Percentiles rank a stretch among this genome's conserved stretches.
Evolutionary conservation across 2,888 invertebrate species (phyloP).

Genomic region (Beris morrisii): DNA sequence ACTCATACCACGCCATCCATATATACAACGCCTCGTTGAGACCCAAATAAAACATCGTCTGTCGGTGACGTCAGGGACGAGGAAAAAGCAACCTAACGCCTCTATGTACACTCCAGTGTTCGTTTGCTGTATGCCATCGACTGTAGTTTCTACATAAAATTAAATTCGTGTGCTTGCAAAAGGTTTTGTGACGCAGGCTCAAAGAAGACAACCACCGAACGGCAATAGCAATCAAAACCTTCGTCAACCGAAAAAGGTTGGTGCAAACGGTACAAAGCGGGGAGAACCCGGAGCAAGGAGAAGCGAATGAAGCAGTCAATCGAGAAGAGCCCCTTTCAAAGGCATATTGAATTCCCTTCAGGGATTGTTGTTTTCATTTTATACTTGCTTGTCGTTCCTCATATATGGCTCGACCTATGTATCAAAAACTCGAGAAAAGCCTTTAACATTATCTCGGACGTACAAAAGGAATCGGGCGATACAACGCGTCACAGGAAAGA

Average conservation of each 20-base stretch:
- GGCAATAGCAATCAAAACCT: slow-evolving; percentile 4
- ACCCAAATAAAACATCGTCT: too few species aligned
- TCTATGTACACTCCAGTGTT: too few species aligned
- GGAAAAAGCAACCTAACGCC: too few species aligned
- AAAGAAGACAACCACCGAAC: slow-evolving; percentile 1
- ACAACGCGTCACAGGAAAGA: too few species aligned
- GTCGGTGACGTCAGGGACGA: too few species aligned
- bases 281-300: background rate
- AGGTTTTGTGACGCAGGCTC: too few species aligned
- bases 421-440: background rate
- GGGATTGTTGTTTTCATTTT: slow-evolving; percentile 17
- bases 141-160: too few species aligned
- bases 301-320: slow-evolving; percentile 17
- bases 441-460: background rate
- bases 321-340: slow-evolving; percentile 16
- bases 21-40: too few species aligned
- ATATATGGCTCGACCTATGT: background rate
- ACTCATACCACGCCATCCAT: too few species aligned
- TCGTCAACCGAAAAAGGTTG: slow-evolving; percentile 16
- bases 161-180: too few species aligned
- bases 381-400: slow-evolving; percentile 12
- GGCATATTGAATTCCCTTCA: slow-evolving; percentile 29
- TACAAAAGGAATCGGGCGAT: background rate
- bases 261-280: slow-evolving; percentile 17
- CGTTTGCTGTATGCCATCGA: too few species aligned